Base-by-base conservation (phyloP, 2,888 invertebrate species). In the Acleris laterana region DNA sequence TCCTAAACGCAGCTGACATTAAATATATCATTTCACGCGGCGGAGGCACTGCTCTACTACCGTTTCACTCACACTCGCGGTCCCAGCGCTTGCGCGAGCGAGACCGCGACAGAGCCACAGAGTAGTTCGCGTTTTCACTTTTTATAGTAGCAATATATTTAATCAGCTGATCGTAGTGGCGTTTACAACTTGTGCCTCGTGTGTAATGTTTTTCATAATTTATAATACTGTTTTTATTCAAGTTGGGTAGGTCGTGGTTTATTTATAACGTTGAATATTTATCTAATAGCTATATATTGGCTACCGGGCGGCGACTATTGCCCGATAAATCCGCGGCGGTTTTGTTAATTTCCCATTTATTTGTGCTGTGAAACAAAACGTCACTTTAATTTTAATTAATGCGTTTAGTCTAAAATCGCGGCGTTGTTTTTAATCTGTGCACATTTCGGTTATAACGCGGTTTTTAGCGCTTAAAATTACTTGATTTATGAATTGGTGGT, bases 101-200 rank as follows among this genome's bases (percentile, higher is more conserved):
- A 76, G 89, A 92, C 79, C 67, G 78, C 71, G 72, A 67, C 68
- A 75, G 76, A 76, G 82, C 83, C 83, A 82, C 84, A 79, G 82
- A 87, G 84, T 86, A 85, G 88, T 89, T 89, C 82, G 87, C 85
- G 91, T 91, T 93, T 92, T 93, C 93, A 92, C 92, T 93, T 92
- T 93, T 93, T 93, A 91, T 92, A 91, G 91, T 88, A 90, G 91
- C 89, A 89, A 91, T 93, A 90, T 93, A 92, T 92, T 92, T 92
- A 91, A 92, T 92, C 93, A 93, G 93, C 92, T 93, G 93, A 93
- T 93, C 93, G 90, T 76, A 81, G 85, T 90, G 92, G 92, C 93
- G 89, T 92, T 92, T 90, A 91, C 85, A 86, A 87, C 85, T 83
- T 81, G 85, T 80, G 86, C 73, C 74, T 82, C 78, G 84, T 86